Base-by-base conservation (phyloP, 2,888 invertebrate genomes). In the Sphecodes monilicornis region DNA sequence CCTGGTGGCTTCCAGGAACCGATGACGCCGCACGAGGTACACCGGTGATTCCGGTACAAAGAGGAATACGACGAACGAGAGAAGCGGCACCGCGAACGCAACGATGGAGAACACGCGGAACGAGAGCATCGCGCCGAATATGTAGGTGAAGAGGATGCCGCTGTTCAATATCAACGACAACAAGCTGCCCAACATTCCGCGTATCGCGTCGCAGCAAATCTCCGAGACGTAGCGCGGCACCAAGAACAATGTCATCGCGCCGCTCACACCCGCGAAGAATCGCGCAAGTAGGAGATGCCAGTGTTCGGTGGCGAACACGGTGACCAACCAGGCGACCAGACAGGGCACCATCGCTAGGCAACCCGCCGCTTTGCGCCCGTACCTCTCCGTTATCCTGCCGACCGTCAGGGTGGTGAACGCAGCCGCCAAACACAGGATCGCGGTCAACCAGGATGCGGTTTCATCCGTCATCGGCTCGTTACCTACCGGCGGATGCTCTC, bases 171-270 rank as follows among this genome's bases (percentile, higher is more conserved):
- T 93, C 36, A 96, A 92, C 84, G 96, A 95, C 71, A 96, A 91
- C 8, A 96, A 93, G 10, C 96, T 95, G 5, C 96, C 96, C 1
- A 96, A 92, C 60, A 95, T 93, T 0, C 96, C 96, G 11, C 96
- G 93, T 46, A 96, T 90, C 79, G 93, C 91, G 88, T 95, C 95
- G 43, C 97, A 96, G 0, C 97, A 95, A 0, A 97, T 96, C 93
- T 97, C 97, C 0, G 96, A 96, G 39, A 96, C 95, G 91, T 96
- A 96, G n/a, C 97, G 95, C 0, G 97, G 97, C 0, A 95, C 95
- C 54, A 96, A 95, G 13, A 96, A 95, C 8, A 96, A 93, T 0
- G 95, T 93, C 0, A 96, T 95, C 1, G 96, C 96, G 0, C 96
- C 96, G 0, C 96, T 95, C 0, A 96, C 90, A 0, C 97, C 97